Percentiles rank a stretch among this genome's conserved stretches.
phyloP scores from a whole-genome alignment of 92 coral and sea anemone species.

The Metridium senile region DNA sequence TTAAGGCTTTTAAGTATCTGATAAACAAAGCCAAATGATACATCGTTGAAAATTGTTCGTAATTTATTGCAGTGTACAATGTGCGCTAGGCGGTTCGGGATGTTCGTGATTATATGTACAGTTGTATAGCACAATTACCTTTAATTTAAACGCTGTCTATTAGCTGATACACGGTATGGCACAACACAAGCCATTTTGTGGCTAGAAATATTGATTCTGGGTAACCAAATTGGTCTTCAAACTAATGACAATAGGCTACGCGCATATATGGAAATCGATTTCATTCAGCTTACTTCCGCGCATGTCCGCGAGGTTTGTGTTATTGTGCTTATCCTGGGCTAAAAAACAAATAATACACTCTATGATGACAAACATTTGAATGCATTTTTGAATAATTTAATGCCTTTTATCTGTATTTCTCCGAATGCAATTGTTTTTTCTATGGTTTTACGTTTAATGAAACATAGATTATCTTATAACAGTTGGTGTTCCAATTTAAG shows the following conservation, averaged over 20 bases:
- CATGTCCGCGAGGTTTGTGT: background rate
- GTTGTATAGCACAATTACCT: too few species aligned
- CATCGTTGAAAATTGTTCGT: too few species aligned
- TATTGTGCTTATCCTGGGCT: background rate
- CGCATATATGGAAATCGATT: constrained; percentile 7
- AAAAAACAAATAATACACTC: background rate
- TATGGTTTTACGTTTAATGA: background rate
- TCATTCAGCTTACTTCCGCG: constrained; percentile 19
- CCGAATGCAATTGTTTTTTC: background rate
- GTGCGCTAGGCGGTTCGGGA: too few species aligned
- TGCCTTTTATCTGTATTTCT: background rate
- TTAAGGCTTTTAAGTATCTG: too few species aligned
- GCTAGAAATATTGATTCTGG: background rate
- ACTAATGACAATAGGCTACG: constrained; percentile 16
- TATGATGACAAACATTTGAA: constrained; percentile 3
- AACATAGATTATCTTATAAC: background rate
- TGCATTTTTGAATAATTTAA: constrained; percentile 21
- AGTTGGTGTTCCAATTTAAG: background rate
- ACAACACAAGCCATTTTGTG: background rate
- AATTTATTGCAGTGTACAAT: too few species aligned
- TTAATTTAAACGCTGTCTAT: background rate
- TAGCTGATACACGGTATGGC: background rate
- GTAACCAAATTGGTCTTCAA: background rate
- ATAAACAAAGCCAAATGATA: too few species aligned
- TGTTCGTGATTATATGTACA: too few species aligned